Conservation (phyloP, 2,797 vertebrate species). For the Lithobates sylvaticus region DNA sequence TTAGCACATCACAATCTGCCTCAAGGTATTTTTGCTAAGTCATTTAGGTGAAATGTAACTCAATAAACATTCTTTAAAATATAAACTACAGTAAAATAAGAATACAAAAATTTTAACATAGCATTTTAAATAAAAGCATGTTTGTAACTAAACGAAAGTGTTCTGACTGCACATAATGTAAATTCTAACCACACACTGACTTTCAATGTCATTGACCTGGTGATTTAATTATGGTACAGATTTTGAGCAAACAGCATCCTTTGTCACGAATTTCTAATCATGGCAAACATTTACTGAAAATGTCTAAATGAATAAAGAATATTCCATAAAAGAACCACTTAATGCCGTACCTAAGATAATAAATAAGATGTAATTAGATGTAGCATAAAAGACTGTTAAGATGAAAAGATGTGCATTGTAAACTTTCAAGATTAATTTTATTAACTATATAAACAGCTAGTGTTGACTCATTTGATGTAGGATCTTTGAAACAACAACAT, state of each 20-base stretch:
- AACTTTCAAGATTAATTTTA: no score
- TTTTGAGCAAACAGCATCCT: background rate
- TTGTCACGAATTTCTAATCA: no score
- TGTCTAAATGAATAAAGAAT: no score
- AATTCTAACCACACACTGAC: background rate
- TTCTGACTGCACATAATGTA: background rate
- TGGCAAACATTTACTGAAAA: no score
- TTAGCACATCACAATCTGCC: background rate
- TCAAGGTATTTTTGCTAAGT: background rate
- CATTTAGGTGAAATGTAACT: background rate
- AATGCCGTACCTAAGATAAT: no score
- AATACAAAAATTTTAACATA: background rate
- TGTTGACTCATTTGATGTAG: no score
- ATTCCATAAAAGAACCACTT: no score
- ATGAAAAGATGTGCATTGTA: no score
- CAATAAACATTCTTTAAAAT: background rate
- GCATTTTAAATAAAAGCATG: background rate
- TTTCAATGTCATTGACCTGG: slow-evolving; percentile 3
- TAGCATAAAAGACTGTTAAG: no score
- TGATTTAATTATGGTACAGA: background rate
- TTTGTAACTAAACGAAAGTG: background rate
- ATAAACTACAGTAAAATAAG: background rate
- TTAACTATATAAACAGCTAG: no score
- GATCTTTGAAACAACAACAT: no score
- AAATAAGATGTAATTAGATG: no score